Conservation (phyloP, 2,888 invertebrate species). For the Isotomurus palustris region DNA sequence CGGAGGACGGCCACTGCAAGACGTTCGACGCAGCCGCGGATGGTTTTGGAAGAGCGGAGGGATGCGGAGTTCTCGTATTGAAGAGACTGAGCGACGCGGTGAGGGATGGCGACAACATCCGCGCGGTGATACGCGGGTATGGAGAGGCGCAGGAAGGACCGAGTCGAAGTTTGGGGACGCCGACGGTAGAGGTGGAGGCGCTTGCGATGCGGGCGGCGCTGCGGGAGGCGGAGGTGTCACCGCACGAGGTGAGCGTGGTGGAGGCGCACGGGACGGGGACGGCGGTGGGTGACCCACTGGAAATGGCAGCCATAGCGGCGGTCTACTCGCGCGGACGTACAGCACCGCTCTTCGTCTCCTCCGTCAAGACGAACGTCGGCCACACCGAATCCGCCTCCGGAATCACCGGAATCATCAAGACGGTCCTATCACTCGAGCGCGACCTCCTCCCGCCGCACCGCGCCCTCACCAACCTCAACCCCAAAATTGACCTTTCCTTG, state of each 20-base stretch:
- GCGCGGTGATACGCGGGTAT: constrained; percentile 14
- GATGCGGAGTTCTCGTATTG: constrained; percentile 15
- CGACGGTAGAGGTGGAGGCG: constrained; percentile 14
- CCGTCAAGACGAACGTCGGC: constrained; percentile 18
- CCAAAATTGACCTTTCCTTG: constrained; percentile 15
- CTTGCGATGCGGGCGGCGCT: constrained; percentile 18
- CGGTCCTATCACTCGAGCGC: constrained; percentile 15
- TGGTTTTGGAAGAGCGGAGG: constrained; percentile 26
- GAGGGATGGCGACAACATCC: constrained; percentile 13
- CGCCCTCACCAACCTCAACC: constrained; percentile 14
- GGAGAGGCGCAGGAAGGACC: constrained; percentile 16
- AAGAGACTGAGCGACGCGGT: constrained; percentile 19
- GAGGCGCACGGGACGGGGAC: constrained; percentile 27
- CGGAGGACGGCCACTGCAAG: constrained; percentile 23
- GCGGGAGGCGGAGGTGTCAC: constrained; percentile 67
- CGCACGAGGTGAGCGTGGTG: constrained; percentile 69
- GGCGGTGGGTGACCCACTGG: constrained; percentile 21
- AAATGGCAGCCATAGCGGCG: constrained; percentile 12
- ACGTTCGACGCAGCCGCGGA: constrained; percentile 17
- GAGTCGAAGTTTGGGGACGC: constrained; percentile 17
- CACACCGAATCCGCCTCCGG: constrained; percentile 14
- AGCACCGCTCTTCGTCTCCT: constrained; percentile 8
- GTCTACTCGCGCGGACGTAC: constrained; percentile 13
- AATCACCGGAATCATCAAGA: constrained; percentile 7
- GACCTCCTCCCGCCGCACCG: constrained; percentile 18